phyloP scores from a whole-genome alignment of 2,113 vertebrate genomes.

The Megaceryle torquata region DNA sequence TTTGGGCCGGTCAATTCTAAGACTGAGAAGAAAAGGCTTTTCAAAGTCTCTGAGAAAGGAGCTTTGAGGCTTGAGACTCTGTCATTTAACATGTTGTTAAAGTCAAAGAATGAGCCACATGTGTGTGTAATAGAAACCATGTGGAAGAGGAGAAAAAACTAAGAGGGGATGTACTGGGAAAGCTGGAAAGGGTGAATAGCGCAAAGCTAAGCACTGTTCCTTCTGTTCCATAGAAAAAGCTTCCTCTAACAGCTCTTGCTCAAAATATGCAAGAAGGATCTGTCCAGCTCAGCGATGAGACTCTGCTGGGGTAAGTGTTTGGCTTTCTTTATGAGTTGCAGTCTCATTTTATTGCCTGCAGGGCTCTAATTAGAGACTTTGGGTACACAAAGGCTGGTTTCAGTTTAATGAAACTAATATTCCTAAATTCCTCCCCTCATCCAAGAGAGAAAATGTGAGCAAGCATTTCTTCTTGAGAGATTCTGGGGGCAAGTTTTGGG shows the following conservation, averaged over 20 bases:
- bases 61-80: neutral
- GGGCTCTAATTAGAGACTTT: neutral
- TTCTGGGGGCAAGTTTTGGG: neutral
- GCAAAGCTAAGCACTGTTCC: neutral
- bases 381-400: neutral
- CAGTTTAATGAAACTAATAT: neutral
- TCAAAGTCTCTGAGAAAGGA: neutral
- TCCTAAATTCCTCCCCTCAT: neutral
- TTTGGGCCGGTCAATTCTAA: neutral
- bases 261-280: slow-evolving; percentile 93
- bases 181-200: neutral
- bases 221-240: slow-evolving; percentile 86
- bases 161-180: neutral
- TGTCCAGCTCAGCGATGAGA: slow-evolving; percentile 88
- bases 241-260: slow-evolving; percentile 89
- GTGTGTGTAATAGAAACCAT: neutral
- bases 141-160: neutral
- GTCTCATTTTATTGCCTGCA: neutral
- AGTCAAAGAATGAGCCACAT: neutral
- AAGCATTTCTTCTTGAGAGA: neutral
- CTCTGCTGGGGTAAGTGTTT: slow-evolving; percentile 88
- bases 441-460: neutral
- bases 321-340: neutral
- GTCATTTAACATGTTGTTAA: neutral
- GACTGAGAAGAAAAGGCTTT: neutral